A percentile compares a stretch with the other conserved stretches of the same genome.
Evolutionary conservation across 2,113 vertebrate species (phyloP).

Genomic region (Nannospalax galili): DNA sequence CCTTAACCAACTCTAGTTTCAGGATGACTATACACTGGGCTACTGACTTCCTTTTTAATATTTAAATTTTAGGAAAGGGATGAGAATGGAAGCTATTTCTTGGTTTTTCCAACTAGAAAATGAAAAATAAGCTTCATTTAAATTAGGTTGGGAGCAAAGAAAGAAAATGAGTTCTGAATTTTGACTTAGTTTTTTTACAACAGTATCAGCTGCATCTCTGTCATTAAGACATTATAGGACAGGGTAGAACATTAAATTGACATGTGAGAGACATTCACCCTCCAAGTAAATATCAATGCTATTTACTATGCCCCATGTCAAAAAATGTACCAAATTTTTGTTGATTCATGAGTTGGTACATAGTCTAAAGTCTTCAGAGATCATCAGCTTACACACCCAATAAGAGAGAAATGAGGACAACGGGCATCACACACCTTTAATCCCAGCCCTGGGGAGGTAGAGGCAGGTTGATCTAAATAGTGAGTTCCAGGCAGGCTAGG

Average conservation of each 20-base stretch:
- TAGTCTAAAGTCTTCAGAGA: not conserved
- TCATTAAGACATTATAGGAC: not conserved
- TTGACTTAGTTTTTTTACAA: not conserved
- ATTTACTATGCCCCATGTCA: constrained; percentile 68
- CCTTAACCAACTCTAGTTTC: not conserved
- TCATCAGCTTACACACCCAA: not conserved
- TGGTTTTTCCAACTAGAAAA: constrained; percentile 27
- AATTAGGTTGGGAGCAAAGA: not conserved
- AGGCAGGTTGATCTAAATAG: too few species aligned
- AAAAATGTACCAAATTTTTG: constrained; percentile 63
- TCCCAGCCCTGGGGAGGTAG: too few species aligned
- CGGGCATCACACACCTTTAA: too few species aligned
- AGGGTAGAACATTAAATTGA: not conserved
- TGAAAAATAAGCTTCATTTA: constrained; percentile 39
- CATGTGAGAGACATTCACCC: constrained; percentile 51
- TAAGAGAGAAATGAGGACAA: not conserved
- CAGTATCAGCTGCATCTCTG: not conserved
- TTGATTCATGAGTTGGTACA: not conserved
- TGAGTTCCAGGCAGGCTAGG: too few species aligned
- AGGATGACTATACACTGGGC: not conserved
- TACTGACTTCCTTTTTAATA: constrained; percentile 10
- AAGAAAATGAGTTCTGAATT: not conserved
- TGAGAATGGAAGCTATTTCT: not conserved
- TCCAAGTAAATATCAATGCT: constrained; percentile 78
- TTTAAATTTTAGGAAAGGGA: not conserved